phyloP scores from a whole-genome alignment of 2,888 invertebrate species.

The Lasius fuliginosus region DNA sequence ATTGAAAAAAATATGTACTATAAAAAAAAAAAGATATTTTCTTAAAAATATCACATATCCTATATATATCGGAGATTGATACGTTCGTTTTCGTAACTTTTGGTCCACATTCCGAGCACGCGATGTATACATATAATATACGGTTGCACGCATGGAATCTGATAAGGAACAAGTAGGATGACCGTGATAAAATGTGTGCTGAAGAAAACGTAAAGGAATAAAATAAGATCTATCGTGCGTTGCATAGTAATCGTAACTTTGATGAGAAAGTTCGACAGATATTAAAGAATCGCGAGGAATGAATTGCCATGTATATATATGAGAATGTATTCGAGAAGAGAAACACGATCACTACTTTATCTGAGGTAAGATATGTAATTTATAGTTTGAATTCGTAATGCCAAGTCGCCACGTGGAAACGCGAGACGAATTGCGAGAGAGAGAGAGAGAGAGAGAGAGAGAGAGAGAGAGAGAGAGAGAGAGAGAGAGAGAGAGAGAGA shows the following conservation, averaged over 20 bases:
- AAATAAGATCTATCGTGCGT: conserved; percentile 38
- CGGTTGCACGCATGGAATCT: conserved; percentile 35
- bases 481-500: background rate
- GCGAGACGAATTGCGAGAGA: conserved; percentile 13
- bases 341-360: conserved; percentile 69
- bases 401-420: conserved; percentile 59
- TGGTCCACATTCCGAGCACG: background rate
- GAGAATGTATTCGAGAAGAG: conserved; percentile 54
- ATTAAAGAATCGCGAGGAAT: conserved; percentile 63
- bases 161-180: conserved; percentile 37
- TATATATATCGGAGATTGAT: background rate
- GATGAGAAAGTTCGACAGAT: conserved; percentile 70
- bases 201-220: conserved; percentile 20
- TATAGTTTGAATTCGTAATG: conserved; percentile 78
- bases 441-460: background rate
- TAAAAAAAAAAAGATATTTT: background rate
- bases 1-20: background rate
- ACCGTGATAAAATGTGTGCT: conserved; percentile 36
- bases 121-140: background rate
- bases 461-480: background rate
- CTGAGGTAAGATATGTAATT: conserved; percentile 77
- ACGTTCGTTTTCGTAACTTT: conserved; percentile 24
- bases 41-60: conserved; percentile 2
- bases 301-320: conserved; percentile 26
- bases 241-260: conserved; percentile 46